phyloP scores from a whole-genome alignment of 2,888 invertebrate genomes.

The Timema podura region DNA sequence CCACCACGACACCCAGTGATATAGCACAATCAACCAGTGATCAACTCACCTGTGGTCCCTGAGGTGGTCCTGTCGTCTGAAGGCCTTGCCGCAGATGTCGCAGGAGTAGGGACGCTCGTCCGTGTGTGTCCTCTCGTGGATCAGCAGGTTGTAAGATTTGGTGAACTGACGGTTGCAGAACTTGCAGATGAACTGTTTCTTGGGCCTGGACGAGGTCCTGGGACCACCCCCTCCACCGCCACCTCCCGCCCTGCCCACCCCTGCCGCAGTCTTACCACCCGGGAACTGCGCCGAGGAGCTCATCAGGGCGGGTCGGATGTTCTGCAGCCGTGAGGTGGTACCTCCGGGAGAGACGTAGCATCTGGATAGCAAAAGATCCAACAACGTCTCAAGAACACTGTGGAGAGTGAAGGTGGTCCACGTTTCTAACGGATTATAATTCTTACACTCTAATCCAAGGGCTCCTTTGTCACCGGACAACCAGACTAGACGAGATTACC shows the following conservation, averaged over 20 bases:
- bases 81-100: slow-evolving; percentile 94
- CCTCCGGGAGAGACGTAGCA: no score
- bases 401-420: no score
- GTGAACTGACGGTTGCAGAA: slow-evolving; percentile 97
- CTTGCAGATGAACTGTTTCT: slow-evolving; percentile 92
- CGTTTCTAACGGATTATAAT: no score
- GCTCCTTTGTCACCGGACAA: no score
- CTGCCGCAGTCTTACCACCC: slow-evolving; percentile 18
- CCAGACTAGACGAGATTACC: no score
- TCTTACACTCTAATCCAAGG: no score
- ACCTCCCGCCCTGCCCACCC: slow-evolving; percentile 22
- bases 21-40: no score
- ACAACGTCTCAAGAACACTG: no score
- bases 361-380: no score
- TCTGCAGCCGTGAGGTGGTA: no score
- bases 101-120: slow-evolving; percentile 95
- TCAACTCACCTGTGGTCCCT: slow-evolving; percentile 74
- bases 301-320: no score
- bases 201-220: slow-evolving; percentile 53
- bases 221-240: slow-evolving; percentile 41
- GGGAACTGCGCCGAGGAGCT: background rate
- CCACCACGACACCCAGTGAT: slow-evolving; percentile 50
- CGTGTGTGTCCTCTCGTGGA: slow-evolving; percentile 95
- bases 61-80: slow-evolving; percentile 90
- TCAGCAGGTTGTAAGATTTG: slow-evolving; percentile 95